Conservation (phyloP, 2,888 invertebrate species). For the Machimus atricapillus region DNA sequence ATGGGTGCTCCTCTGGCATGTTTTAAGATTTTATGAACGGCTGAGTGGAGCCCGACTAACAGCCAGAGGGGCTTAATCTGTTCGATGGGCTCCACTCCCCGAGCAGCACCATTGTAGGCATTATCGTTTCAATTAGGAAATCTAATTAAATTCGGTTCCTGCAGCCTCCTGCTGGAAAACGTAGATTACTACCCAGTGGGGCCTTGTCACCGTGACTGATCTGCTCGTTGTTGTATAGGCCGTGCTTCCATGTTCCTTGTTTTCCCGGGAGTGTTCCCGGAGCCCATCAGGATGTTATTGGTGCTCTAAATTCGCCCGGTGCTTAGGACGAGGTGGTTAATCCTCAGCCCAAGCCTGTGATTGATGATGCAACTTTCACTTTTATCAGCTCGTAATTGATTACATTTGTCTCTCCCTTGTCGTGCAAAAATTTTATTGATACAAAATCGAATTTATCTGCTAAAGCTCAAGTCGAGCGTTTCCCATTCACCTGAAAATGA, state of each 20-base stretch:
- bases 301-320: neutral
- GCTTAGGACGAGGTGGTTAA: neutral
- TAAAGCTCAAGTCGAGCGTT: neutral
- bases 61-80: neutral
- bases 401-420: neutral
- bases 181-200: neutral
- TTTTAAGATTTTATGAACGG: neutral
- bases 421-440: neutral
- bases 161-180: neutral
- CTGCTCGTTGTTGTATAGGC: neutral
- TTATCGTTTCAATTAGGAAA: constrained; percentile 23
- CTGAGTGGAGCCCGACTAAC: neutral
- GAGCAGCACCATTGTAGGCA: neutral
- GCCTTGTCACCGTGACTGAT: neutral
- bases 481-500: neutral
- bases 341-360: neutral
- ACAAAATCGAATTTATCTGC: neutral
- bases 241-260: neutral
- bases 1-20: neutral
- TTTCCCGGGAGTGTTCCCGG: neutral
- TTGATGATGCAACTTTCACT: neutral
- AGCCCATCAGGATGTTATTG: neutral
- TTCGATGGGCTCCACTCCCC: neutral
- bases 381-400: neutral
- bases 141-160: constrained; percentile 8